Conservation (phyloP, 2,888 invertebrate genomes). For the Drosophila buzzatii region DNA sequence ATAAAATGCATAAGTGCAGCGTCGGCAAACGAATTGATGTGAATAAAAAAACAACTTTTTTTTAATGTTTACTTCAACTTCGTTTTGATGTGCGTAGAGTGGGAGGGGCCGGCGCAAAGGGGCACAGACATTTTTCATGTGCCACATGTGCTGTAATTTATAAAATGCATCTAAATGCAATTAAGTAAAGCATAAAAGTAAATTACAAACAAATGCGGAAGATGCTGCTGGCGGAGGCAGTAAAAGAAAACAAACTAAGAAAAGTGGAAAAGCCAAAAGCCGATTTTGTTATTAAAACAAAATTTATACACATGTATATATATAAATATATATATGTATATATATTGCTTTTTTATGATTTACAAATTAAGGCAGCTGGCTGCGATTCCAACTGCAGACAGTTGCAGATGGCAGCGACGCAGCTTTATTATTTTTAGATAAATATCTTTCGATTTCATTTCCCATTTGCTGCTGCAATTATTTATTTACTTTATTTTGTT, state of each 20-base stretch:
- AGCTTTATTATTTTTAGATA: conserved; percentile 80
- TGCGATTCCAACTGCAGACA: conserved; percentile 22
- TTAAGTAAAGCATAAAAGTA: conserved; percentile 82
- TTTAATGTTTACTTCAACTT: conserved; percentile 57
- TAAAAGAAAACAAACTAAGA: conserved; percentile 6
- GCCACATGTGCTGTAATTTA: conserved; percentile 73
- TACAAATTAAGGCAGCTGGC: conserved; percentile 76
- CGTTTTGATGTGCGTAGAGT: conserved; percentile 25
- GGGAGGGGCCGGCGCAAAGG: not conserved
- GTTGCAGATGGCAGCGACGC: conserved; percentile 53
- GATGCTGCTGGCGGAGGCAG: conserved; percentile 40
- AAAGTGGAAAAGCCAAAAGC: conserved; percentile 44
- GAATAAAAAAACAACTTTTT: conserved; percentile 16
- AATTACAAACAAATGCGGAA: conserved; percentile 81
- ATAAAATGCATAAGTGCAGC: conserved; percentile 75
- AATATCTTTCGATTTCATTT: conserved; percentile 77
- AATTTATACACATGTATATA: conserved; percentile 1
- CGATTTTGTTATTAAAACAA: conserved; percentile 67
- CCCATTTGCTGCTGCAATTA: conserved; percentile 58
- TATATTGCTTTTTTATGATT: conserved; percentile 48
- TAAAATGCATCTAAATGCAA: conserved; percentile 82
- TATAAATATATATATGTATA: conserved; percentile 32
- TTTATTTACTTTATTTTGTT: conserved; percentile 73
- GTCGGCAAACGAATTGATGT: conserved; percentile 57
- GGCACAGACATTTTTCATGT: conserved; percentile 34